phyloP scores from a whole-genome alignment of 2,888 invertebrate species.

The Xylota sylvarum region DNA sequence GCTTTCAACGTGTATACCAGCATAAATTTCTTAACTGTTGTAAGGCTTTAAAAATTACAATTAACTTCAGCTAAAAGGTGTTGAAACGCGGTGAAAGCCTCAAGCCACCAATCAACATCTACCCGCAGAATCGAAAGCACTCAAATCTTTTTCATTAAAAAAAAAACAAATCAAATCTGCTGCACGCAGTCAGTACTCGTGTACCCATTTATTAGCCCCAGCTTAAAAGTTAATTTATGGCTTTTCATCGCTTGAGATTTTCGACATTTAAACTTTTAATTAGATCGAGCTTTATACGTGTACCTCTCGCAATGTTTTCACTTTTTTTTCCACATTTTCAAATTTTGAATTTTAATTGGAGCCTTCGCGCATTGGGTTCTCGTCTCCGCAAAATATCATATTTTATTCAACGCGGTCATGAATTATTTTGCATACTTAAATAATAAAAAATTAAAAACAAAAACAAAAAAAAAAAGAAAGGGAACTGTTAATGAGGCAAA shows the following conservation, averaged over 20 bases:
- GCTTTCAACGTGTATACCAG: too few species aligned
- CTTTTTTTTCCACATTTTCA: constrained; percentile 1
- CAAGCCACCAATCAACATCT: not conserved
- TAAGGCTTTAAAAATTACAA: too few species aligned
- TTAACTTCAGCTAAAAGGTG: too few species aligned
- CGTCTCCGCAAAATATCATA: constrained; percentile 33
- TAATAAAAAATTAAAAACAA: constrained; percentile 24
- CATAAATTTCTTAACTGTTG: too few species aligned
- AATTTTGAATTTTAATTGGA: constrained; percentile 58
- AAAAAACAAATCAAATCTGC: constrained; percentile 13
- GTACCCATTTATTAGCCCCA: constrained; percentile 19
- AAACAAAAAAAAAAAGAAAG: constrained; percentile 32
- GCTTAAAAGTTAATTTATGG: constrained; percentile 45
- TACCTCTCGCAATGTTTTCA: not conserved
- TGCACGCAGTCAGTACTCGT: not conserved
- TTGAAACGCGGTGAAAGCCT: too few species aligned
- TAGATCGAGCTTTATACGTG: constrained; percentile 33
- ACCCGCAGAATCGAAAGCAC: constrained; percentile 1
- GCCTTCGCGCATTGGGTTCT: not conserved
- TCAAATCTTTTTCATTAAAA: not conserved
- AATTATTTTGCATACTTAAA: constrained; percentile 69
- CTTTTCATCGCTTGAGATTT: constrained; percentile 49
- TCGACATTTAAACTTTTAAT: constrained; percentile 67
- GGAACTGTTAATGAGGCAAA: constrained; percentile 64
- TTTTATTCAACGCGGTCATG: constrained; percentile 64